Evolutionary conservation across 2,888 invertebrate species (phyloP), one percentile per base, ranked within the genome.

Genomic region (Coenonympha arcania): DNA sequence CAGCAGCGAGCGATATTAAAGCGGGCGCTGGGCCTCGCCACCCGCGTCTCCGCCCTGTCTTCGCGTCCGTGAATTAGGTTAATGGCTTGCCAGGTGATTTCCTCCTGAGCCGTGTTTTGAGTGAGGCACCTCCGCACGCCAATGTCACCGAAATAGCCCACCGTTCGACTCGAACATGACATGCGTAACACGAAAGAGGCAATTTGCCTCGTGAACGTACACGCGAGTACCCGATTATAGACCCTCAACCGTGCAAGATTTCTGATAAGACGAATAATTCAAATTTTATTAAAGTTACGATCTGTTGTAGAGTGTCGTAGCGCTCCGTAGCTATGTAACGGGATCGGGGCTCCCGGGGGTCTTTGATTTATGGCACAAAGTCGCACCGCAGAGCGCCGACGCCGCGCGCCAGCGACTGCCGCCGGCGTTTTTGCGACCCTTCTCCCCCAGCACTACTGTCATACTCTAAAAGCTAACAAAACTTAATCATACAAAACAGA

Each of bases 1-100:
- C 76, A 79, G 77, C 76, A 76, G 74, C 77, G 80, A 68, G 79
- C 79, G 76, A 81, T 86, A 85, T 83, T 83, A 84, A 82, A 80
- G 72, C 78, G 73, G 77, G 79, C 74, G 76, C 76, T 73, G 68
- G 46, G 47, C 43, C 50, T 63, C 66, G 63, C 73, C 70, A 70
- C 77, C 76, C 75, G 73, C 78, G 76, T 73, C 80, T 76, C 79
- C 82, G 77, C 83, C 83, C 81, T 82, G 83, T 84, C 85, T 83
- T 82, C 79, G 79, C 78, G 76, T 78, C 81, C 79, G 79, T 82
- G 82, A 86, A 86, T 86, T 86, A 83, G 86, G 86, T 86, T 87
- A 85, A 86, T 87, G 82, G 86, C 76, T 78, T 83, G 83, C 81
- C 82, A 82, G 85, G 83, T 84, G 83, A 85, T 83, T 86, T 85